A percentile compares a stretch with the other conserved stretches of the same genome.
Evolutionary conservation across 2,888 invertebrate genomes (phyloP).

Genomic region (Caenorhabditis panamensis): DNA sequence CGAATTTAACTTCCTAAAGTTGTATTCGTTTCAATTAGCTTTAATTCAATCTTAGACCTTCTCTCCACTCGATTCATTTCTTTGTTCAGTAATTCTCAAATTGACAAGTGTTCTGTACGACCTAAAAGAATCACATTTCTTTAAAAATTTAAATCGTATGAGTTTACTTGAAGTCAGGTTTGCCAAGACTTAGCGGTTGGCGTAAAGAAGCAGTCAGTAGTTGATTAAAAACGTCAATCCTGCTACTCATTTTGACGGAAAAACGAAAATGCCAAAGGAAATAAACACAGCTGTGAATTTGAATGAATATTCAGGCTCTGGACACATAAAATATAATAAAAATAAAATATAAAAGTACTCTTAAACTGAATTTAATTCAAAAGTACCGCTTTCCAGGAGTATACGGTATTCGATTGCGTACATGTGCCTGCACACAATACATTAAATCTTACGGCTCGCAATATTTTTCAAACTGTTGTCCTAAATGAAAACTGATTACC

Average conservation of each 20-base stretch:
- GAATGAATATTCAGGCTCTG: background rate
- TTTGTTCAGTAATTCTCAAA: conserved; percentile 44
- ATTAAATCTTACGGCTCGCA: background rate
- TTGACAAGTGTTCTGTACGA: conserved; percentile 45
- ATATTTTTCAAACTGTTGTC: background rate
- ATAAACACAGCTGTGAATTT: background rate
- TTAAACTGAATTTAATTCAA: too few species aligned
- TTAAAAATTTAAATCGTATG: background rate
- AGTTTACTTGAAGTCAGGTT: conserved; percentile 49
- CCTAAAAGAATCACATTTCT: conserved; percentile 29
- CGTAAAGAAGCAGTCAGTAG: conserved; percentile 35
- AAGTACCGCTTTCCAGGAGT: background rate
- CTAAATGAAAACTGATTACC: background rate
- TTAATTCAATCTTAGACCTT: too few species aligned
- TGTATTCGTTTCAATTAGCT: too few species aligned
- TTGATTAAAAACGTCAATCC: conserved; percentile 37
- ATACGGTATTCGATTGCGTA: background rate
- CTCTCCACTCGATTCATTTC: conserved; percentile 42
- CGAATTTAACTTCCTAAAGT: conserved; percentile 56
- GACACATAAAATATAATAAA: conserved; percentile 1
- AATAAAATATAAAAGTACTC: too few species aligned
- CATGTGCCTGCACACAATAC: background rate
- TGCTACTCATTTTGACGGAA: conserved; percentile 16
- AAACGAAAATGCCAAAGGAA: background rate
- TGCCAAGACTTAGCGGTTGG: conserved; percentile 32